Conservation (phyloP, 2,797 vertebrate species). For the Cyprinodon diabolis region DNA sequence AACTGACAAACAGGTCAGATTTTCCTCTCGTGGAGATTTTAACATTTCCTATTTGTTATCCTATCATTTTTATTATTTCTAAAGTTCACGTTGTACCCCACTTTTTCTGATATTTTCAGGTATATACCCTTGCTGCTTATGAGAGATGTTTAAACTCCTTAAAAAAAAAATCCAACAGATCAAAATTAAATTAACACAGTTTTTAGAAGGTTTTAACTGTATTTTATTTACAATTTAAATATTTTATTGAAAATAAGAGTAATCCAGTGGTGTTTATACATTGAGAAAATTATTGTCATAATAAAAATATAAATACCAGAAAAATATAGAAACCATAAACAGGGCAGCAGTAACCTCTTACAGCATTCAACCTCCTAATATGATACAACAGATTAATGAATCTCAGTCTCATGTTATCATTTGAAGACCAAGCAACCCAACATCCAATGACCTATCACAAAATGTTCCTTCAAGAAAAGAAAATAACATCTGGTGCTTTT, state of each 20-base stretch:
- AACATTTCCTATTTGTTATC: background rate
- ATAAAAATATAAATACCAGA: background rate
- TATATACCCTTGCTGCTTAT: background rate
- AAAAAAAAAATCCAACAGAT: background rate
- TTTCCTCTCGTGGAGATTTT: background rate
- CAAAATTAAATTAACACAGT: background rate
- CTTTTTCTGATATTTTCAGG: no score
- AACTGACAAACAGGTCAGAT: background rate
- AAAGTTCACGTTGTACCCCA: background rate
- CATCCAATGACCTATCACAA: background rate
- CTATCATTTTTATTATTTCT: background rate
- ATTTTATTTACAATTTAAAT: slow-evolving; percentile 14
- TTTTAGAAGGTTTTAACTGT: background rate
- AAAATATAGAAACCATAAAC: background rate
- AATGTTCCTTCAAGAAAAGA: no score
- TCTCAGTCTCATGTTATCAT: background rate
- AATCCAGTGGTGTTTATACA: background rate
- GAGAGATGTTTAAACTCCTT: background rate
- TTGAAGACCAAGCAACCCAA: background rate
- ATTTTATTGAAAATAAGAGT: background rate
- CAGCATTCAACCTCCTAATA: background rate
- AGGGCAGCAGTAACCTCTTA: background rate
- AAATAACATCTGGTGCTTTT: background rate
- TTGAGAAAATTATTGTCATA: background rate
- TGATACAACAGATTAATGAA: background rate